Evolutionary conservation across 2,797 vertebrate species (phyloP), one percentile per base, ranked within the genome.

Genomic region (Denticeps clupeoides): DNA sequence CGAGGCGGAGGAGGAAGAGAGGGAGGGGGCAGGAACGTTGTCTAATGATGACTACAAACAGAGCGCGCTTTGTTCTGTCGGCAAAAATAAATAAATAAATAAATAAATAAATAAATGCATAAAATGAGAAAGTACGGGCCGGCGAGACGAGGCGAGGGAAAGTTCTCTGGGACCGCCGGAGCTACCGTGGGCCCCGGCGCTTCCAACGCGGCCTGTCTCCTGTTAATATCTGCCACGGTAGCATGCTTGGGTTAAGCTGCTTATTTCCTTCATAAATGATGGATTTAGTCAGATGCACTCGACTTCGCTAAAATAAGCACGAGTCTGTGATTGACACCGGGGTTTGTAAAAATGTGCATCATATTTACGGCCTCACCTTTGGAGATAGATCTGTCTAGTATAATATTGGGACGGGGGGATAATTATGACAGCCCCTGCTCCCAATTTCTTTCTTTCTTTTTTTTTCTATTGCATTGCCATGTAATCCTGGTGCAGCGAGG

Each of bases 261-360:
- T 82, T 83, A 81, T 78, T 78, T 76, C 70, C 62, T 25, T 75
- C 74, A 81, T 82, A 81, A 83, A 82, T 82, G 81, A 83, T 82
- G 75, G 77, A 81, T 78, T 70, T 66, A 66, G 76, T 71, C 77
- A 78, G 80, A 83, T 74, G 72, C 62, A 74, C 70, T 73, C 73
- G 70, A 81, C 82, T 83, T 79, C 72, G 57, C 73, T 65, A 74
- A 74, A 78, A 82, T 79, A 73, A 72, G 8, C 15, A 71, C 61
- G 50, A 65, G 35, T 0, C 61, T 47, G 2, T 82, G 80, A 81
- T 78, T 81, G 81, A 81, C 79, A 72, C 56, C 23, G 50, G 62
- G 75, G 73, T 73, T 80, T 74, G 77, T 72, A 80, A 61, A 33
- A 72, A 63, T 55, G 62, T 19, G 64, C 67, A 73, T 75, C 65